phyloP scores from a whole-genome alignment of 2,888 invertebrate species.

The Dione juno region DNA sequence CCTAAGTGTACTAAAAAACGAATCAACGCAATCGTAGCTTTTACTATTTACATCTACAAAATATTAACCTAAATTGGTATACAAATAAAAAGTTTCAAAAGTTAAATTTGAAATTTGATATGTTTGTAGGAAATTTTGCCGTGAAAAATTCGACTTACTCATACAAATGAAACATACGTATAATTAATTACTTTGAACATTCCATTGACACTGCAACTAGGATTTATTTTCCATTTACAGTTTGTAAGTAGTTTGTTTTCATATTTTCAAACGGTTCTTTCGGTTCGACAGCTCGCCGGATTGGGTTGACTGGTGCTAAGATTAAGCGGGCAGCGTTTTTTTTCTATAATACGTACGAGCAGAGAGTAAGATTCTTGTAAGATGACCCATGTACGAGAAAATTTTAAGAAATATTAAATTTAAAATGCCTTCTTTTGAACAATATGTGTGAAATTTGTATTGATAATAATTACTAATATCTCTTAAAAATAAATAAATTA shows the following conservation, averaged over 20 bases:
- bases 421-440: not conserved
- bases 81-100: too few relatives aligned
- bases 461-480: too few relatives aligned
- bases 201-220: constrained; percentile 34
- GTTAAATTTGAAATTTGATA: not conserved
- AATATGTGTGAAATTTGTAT: not conserved
- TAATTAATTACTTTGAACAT: constrained; percentile 38
- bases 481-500: too few relatives aligned
- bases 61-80: too few relatives aligned
- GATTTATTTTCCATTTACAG: constrained; percentile 44
- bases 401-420: not conserved
- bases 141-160: not conserved
- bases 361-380: not conserved
- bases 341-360: not conserved
- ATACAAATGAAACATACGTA: constrained; percentile 30
- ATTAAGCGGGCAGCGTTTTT: constrained; percentile 38
- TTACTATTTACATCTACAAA: too few relatives aligned
- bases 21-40: too few relatives aligned
- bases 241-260: constrained; percentile 46
- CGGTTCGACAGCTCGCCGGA: constrained; percentile 59
- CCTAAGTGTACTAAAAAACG: too few relatives aligned
- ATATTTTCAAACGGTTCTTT: constrained; percentile 70
- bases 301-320: constrained; percentile 27
- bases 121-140: not conserved
- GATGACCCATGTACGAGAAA: not conserved